Evolutionary conservation across 2,113 vertebrate species (phyloP).

Genomic region (Podarcis cretensis): DNA sequence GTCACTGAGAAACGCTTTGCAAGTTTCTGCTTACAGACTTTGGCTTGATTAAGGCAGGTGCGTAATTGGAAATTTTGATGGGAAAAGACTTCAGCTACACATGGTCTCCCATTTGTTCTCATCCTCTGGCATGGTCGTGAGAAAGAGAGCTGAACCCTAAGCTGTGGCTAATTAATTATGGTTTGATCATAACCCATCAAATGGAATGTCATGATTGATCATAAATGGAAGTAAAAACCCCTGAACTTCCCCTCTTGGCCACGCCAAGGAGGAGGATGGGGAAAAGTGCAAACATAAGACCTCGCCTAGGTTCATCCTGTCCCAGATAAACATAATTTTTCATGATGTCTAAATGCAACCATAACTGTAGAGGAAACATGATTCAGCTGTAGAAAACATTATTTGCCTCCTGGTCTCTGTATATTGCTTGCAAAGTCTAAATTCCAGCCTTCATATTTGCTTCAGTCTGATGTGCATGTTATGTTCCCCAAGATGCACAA

Average conservation of each 20-base stretch:
- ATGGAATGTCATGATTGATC: no score
- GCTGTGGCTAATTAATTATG: background rate
- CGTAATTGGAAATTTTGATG: background rate
- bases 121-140: background rate
- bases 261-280: no score
- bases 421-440: background rate
- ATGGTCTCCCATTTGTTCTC: background rate
- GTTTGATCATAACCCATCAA: no score
- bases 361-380: no score
- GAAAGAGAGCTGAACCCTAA: background rate
- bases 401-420: no score
- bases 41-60: background rate
- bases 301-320: no score
- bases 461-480: background rate
- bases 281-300: no score
- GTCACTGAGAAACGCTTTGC: slow-evolving; percentile 43
- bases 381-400: no score
- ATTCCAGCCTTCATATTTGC: background rate
- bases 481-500: rapidly evolving
- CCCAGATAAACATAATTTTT: no score
- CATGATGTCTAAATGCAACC: no score
- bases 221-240: no score
- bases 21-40: rapidly evolving
- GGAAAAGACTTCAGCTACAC: background rate
- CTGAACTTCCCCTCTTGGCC: no score